Evolutionary conservation across 92 coral and sea anemone species (phyloP), one percentile per base, ranked within the genome.

Genomic region (Parazoanthus swiftii): DNA sequence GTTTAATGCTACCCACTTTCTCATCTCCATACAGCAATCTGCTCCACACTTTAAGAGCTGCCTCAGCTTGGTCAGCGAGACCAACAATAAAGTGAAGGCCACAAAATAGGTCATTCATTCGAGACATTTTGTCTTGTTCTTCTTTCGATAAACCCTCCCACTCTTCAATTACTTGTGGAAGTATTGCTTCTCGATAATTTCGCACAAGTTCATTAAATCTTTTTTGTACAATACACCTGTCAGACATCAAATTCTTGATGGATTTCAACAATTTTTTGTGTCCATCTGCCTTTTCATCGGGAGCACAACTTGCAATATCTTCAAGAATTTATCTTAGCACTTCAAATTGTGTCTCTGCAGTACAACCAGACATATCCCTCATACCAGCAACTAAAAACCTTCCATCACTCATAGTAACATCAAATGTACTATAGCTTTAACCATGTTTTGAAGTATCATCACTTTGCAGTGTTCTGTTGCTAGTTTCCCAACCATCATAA

Each of bases 21-120:
- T 15, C 85, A 77, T 59, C 85, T n/a, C 63, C 90, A 79, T 77
- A 79, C 50, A 77, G 50, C 76, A 86, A 23, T 38, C 38, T 51
- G 16, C 63, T 77, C 89, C 85, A 86, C 58, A 76, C 85, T 44
- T 86, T 86, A 2, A 86, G 65, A 44, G 89, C 74, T 43, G 56
- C 76, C 54, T 86, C 85, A 4, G 89, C 89, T 33, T 86, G 89
- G 33, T 86, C 89, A 11, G 89, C 89, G 15, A 86, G 77, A 59
- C 74, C 85, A 8, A 77, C 84, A 74, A 84, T 82, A 58, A 67
- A 89, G 80, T 89, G 88, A 8, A 89, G 63, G 38, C 88, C 88
- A 89, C 91, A 89, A 43, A 89, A 89, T 6, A 89, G 42, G 39
- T 86, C 59, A 76, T 59, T 77, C 75, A 77, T 77, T 78, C 46